Conservation (phyloP, 35 echinoderm and acorn worm genomes). For the Apostichopus japonicus region DNA sequence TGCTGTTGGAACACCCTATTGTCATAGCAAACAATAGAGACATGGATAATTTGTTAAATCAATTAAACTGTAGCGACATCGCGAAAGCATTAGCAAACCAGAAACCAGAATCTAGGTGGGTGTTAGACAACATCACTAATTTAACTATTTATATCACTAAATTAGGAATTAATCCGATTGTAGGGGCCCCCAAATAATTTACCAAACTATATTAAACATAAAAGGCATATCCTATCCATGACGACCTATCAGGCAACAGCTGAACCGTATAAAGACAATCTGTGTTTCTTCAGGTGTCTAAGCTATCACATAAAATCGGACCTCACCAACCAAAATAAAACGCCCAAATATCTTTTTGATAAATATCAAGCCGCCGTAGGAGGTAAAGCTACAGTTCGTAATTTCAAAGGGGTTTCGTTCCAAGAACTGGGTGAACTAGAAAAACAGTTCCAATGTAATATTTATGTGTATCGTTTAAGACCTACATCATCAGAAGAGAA, state of each 20-base stretch:
- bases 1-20: not conserved
- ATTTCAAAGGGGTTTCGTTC: not conserved
- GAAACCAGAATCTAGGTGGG: not conserved
- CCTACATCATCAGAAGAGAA: not conserved
- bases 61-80: not conserved
- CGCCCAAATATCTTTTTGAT: not conserved
- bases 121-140: not conserved
- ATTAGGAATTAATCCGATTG: not conserved
- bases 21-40: not conserved
- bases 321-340: not conserved
- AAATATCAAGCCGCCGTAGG: conserved; percentile 17
- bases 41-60: not conserved
- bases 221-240: not conserved
- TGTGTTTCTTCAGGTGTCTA: conserved; percentile 65
- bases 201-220: conserved; percentile 32
- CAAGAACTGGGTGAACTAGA: conserved; percentile 7
- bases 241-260: not conserved
- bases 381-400: no score
- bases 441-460: conserved; percentile 18
- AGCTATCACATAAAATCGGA: not conserved
- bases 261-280: conserved; percentile 42
- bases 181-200: conserved; percentile 1
- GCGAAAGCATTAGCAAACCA: not conserved
- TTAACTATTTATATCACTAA: conserved; percentile 1
- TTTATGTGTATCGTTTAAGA: conserved; percentile 41